Evolutionary conservation across 2,888 invertebrate genomes (phyloP), one percentile per base, ranked within the genome.

Genomic region (Oithona nana): DNA sequence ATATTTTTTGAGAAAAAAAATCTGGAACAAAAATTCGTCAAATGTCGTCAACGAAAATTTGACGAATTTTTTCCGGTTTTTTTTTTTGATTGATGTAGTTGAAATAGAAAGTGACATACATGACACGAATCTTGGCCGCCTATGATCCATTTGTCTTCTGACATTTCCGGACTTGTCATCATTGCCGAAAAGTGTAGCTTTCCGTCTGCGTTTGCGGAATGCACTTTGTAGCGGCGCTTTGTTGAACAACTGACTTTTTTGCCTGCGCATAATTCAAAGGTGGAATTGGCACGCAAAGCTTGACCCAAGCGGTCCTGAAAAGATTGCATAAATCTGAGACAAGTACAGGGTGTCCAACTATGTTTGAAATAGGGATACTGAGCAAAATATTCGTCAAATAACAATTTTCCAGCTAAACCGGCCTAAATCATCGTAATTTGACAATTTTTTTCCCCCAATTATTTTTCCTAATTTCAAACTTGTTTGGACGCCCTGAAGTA

Each of bases 101-200:
- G 50, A 49, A 8, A 22, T 22, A 49, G 50, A n/a, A 49, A 49
- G 3, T 20, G 22, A n/a, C 22, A n/a, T 20, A 49, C 54, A 20
- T 54, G 54, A 26, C 54, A 54, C 20, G 54, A 24, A 26, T 54
- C 54, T 54, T 26, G 20, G 24, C 54, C 54, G 26, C 54, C 54
- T 26, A 54, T 24, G 16, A 54, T 54, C 54, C 54, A 54, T 54
- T 24, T 54, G 54, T 24, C 3, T 26, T 22, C 3, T 16, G 2
- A 20, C 11, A 11, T 24, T 16, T 26, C 54, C 20, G 26, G 20
- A 26, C 3, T 16, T 11, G 39, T 39, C 16, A 11, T 6, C 8
- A 39, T 39, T 16, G 6, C 39, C 39, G 6, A 16, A 39, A 39
- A 39, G n/a, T n/a, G n/a, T n/a, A n/a, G n/a, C n/a, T n/a, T n/a